A percentile compares a stretch with the other conserved stretches of the same genome.
Evolutionary conservation across 2,888 invertebrate species (phyloP).

Genomic region (Ornithoptera alexandrae): DNA sequence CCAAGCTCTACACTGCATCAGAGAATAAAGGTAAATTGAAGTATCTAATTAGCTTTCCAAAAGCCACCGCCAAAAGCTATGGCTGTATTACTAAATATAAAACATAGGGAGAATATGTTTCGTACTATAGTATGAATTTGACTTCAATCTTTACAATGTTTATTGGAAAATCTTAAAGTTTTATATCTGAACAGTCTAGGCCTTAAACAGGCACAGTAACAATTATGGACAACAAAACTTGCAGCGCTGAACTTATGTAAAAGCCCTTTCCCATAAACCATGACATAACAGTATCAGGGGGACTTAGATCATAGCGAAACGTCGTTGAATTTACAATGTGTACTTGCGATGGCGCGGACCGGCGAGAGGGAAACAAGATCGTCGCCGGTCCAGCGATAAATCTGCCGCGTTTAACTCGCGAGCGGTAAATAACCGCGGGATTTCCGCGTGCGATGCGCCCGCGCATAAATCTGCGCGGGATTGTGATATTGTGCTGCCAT

Average conservation of each 20-base stretch:
- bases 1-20: too few relatives aligned
- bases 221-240: slow-evolving; percentile 37
- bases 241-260: slow-evolving; percentile 46
- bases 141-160: too few relatives aligned
- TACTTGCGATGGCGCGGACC: slow-evolving; percentile 45
- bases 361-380: slow-evolving; percentile 72
- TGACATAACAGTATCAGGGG: slow-evolving; percentile 58
- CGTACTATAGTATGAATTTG: too few relatives aligned
- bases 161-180: too few relatives aligned
- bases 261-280: slow-evolving; percentile 44
- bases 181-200: not conserved
- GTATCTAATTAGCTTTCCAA: too few relatives aligned
- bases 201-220: not conserved
- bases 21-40: too few relatives aligned
- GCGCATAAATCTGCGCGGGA: slow-evolving; percentile 77
- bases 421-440: slow-evolving; percentile 80
- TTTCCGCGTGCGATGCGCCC: slow-evolving; percentile 79
- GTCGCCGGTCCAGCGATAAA: slow-evolving; percentile 72
- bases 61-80: too few relatives aligned
- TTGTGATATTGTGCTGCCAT: slow-evolving; percentile 81
- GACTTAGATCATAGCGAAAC: slow-evolving; percentile 36
- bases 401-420: slow-evolving; percentile 79
- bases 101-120: too few relatives aligned
- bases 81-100: too few relatives aligned
- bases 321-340: slow-evolving; percentile 42